Conservation (phyloP, 30 jellyfish, hydroid and myxozoan species). For the Turritopsis dohrnii region DNA sequence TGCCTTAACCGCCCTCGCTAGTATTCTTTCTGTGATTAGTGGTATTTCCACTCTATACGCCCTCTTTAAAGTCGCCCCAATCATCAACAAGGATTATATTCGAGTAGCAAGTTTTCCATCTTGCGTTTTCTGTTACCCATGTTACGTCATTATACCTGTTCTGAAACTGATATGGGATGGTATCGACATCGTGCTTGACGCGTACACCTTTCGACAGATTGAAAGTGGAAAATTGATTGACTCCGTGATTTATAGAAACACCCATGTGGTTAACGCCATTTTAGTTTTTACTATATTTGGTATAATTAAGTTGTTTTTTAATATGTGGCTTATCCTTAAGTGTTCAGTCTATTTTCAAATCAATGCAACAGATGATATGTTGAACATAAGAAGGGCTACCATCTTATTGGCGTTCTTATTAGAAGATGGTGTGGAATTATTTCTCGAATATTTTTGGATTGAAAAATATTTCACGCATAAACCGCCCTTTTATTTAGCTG, state of each 20-base stretch:
- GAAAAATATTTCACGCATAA: neutral
- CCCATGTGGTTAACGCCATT: neutral
- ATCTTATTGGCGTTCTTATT: neutral
- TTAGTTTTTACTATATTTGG: neutral
- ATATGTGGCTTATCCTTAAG: neutral
- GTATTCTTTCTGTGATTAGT: neutral
- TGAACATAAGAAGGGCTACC: neutral
- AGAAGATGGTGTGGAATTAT: neutral
- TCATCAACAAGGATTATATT: neutral
- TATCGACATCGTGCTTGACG: neutral
- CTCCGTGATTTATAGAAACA: neutral
- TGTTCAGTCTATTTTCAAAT: neutral
- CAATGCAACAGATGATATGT: neutral
- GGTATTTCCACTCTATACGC: neutral
- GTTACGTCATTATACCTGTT: neutral
- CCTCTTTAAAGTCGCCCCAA: neutral
- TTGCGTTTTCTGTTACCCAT: neutral
- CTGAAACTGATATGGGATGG: neutral
- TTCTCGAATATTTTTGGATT: neutral
- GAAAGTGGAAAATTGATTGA: neutral
- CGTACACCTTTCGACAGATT: neutral
- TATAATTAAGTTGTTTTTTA: neutral
- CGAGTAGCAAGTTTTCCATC: neutral
- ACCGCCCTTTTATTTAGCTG: neutral
- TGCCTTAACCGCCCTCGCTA: neutral